Conservation (phyloP, 2,888 invertebrate species). For the Drosophila meridionalis region DNA sequence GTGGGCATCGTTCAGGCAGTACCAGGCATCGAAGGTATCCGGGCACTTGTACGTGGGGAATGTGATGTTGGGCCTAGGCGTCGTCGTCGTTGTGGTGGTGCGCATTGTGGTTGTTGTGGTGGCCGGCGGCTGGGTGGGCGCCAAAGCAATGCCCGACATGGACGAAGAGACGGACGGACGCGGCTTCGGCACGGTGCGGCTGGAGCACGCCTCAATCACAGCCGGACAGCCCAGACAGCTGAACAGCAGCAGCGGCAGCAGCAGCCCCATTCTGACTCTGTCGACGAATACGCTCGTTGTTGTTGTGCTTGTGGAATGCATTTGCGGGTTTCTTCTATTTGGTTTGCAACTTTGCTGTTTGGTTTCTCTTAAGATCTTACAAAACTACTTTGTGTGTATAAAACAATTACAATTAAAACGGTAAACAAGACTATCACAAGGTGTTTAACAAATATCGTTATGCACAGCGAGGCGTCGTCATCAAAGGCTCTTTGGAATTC, state of each 20-base stretch:
- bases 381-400: constrained; percentile 17
- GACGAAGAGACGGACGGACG: constrained; percentile 86
- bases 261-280: constrained; percentile 39
- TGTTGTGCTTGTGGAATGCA: constrained; percentile 69
- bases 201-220: constrained; percentile 83
- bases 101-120: constrained; percentile 85
- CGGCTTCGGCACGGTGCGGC: constrained; percentile 90
- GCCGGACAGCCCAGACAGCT: constrained; percentile 53
- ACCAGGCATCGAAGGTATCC: constrained; percentile 96
- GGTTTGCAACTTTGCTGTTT: constrained; percentile 48
- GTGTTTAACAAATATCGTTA: constrained; percentile 38
- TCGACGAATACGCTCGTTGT: constrained; percentile 23
- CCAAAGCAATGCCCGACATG: constrained; percentile 70
- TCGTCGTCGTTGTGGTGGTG: constrained; percentile 89
- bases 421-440: constrained; percentile 52
- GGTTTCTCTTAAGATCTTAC: constrained; percentile 42
- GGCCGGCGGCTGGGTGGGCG: constrained; percentile 58
- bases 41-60: constrained; percentile 98
- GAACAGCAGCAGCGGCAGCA: constrained; percentile 49
- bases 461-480: constrained; percentile 67
- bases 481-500: constrained; percentile 68
- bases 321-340: constrained; percentile 46
- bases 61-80: constrained; percentile 96
- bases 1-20: constrained; percentile 97
- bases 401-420: constrained; percentile 7